phyloP scores from a whole-genome alignment of 2,113 vertebrate species.

The Anhinga rufa region DNA sequence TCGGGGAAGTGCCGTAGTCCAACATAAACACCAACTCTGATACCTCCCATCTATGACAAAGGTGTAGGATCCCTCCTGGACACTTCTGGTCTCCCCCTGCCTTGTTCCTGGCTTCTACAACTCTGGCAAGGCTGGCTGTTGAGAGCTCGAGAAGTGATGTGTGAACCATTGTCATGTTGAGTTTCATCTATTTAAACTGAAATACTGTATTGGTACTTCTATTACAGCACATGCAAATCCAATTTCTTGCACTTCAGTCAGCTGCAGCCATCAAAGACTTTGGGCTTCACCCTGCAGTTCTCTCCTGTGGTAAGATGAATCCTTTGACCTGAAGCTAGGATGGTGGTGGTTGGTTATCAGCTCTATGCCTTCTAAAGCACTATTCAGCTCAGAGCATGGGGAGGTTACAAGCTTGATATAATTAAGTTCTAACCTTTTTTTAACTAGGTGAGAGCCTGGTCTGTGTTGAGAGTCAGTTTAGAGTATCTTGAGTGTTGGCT shows the following conservation, averaged over 20 bases:
- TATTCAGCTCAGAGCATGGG: background rate
- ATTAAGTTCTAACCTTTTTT: background rate
- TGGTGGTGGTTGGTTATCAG: background rate
- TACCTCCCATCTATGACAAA: background rate
- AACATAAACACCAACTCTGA: background rate
- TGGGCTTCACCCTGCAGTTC: background rate
- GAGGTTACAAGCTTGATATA: background rate
- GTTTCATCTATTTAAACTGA: background rate
- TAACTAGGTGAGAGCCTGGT: background rate
- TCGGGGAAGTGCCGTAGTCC: background rate
- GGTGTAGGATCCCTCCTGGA: background rate
- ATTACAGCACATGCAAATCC: background rate
- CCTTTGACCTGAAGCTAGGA: background rate
- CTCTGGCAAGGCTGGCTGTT: background rate
- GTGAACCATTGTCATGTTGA: background rate
- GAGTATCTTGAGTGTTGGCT: background rate
- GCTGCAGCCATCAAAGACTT: background rate
- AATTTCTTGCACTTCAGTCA: background rate
- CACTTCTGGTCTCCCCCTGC: background rate
- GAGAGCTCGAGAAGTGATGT: background rate
- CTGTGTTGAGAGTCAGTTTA: background rate
- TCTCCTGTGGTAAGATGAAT: background rate
- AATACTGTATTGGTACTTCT: background rate
- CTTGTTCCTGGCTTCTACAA: background rate
- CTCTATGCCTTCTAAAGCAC: background rate